Conservation (phyloP, 2,113 vertebrate species). For the Turdus rufiventris region DNA sequence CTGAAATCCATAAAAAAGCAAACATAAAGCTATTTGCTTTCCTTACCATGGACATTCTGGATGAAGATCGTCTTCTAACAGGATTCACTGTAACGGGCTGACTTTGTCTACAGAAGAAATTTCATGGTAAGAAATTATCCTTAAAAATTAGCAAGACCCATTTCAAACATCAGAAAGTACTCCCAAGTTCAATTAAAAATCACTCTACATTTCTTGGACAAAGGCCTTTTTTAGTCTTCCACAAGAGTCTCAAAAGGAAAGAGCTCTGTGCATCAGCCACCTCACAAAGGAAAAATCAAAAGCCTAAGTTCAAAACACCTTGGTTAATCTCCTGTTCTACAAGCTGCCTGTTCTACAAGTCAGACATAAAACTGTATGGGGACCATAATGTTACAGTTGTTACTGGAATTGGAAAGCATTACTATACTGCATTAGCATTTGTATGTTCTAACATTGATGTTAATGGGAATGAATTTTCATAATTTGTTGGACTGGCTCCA, state of each 20-base stretch:
- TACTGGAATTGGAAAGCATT: neutral
- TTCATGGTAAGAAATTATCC: neutral
- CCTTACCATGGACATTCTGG: slow-evolving; percentile 91
- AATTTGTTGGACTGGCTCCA: neutral
- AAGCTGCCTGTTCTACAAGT: neutral
- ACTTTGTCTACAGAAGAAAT: slow-evolving; percentile 79
- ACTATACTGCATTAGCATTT: neutral
- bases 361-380: neutral
- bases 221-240: neutral
- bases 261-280: neutral
- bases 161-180: neutral
- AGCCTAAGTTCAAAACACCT: neutral
- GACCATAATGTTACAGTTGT: neutral
- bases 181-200: neutral
- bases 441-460: neutral
- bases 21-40: neutral
- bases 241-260: neutral
- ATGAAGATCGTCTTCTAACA: slow-evolving; percentile 87
- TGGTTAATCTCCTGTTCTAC: neutral
- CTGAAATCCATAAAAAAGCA: neutral
- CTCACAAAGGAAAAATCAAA: neutral
- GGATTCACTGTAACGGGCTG: slow-evolving; percentile 84
- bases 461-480: neutral
- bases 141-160: neutral
- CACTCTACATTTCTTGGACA: neutral